Evolutionary conservation across 2,113 vertebrate species (phyloP).

Genomic region (Pipra filicauda): DNA sequence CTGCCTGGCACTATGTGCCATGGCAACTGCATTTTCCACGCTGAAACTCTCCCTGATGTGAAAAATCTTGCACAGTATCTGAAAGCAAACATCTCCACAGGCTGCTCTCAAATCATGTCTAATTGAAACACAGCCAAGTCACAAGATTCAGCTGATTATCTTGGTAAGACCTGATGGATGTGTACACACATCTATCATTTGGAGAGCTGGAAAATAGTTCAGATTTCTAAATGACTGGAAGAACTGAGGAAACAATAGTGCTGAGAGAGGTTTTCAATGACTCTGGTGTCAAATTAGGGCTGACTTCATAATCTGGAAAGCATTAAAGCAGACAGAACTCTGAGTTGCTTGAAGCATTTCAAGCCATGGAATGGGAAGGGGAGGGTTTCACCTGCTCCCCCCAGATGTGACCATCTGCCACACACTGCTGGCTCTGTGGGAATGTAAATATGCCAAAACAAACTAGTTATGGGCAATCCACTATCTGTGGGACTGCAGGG

Average conservation of each 20-base stretch:
- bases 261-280: background rate
- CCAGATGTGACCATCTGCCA: background rate
- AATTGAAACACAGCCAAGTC: background rate
- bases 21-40: conserved; percentile 15
- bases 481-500: background rate
- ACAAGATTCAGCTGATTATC: conserved; percentile 11
- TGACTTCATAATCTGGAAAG: background rate
- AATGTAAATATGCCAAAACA: background rate
- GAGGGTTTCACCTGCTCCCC: background rate
- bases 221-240: background rate
- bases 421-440: background rate
- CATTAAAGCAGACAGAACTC: background rate
- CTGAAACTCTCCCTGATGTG: background rate
- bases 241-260: background rate
- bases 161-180: background rate
- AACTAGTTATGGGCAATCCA: background rate
- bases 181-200: background rate
- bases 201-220: background rate
- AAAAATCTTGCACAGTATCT: background rate
- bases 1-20: background rate
- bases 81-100: conserved; percentile 20
- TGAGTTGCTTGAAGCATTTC: background rate
- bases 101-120: conserved; percentile 6
- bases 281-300: background rate
- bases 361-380: background rate